Conservation (phyloP, 2,797 vertebrate species). For the Xenentodon cancila region DNA sequence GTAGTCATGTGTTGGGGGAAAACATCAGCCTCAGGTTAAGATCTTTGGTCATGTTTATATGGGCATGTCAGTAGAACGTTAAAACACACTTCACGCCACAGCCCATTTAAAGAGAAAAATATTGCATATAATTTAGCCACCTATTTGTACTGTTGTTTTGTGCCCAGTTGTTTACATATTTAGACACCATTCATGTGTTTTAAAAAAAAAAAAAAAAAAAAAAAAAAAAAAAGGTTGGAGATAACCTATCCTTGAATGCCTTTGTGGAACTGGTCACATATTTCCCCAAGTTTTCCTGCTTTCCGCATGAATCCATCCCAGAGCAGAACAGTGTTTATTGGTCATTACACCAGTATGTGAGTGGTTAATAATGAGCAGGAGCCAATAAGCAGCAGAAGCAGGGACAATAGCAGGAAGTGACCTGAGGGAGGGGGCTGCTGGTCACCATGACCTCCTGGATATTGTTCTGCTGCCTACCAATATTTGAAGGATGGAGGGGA, state of each 20-base stretch:
- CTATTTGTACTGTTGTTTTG: too few relatives aligned
- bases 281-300: constrained; percentile 37
- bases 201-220: neutral
- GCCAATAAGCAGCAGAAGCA: constrained; percentile 60
- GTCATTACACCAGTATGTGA: constrained; percentile 57
- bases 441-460: constrained; percentile 88
- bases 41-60: too few relatives aligned
- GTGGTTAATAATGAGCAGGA: constrained; percentile 61
- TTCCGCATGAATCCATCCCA: constrained; percentile 32
- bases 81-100: too few relatives aligned
- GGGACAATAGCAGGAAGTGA: constrained; percentile 97
- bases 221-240: neutral
- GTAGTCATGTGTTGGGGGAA: too few relatives aligned
- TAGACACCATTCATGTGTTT: neutral
- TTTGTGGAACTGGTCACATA: constrained; percentile 20
- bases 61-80: too few relatives aligned
- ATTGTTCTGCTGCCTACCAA: constrained; percentile 86
- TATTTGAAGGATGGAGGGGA: constrained; percentile 70
- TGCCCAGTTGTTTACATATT: neutral
- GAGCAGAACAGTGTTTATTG: constrained; percentile 18
- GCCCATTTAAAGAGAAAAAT: too few relatives aligned
- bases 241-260: constrained; percentile 15
- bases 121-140: too few relatives aligned
- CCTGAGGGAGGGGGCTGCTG: constrained; percentile 86
- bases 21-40: too few relatives aligned